Percentiles rank a stretch among this genome's conserved stretches.
Conservation (phyloP, 2,797 vertebrate genomes). For the Poecilia gillii region DNA sequence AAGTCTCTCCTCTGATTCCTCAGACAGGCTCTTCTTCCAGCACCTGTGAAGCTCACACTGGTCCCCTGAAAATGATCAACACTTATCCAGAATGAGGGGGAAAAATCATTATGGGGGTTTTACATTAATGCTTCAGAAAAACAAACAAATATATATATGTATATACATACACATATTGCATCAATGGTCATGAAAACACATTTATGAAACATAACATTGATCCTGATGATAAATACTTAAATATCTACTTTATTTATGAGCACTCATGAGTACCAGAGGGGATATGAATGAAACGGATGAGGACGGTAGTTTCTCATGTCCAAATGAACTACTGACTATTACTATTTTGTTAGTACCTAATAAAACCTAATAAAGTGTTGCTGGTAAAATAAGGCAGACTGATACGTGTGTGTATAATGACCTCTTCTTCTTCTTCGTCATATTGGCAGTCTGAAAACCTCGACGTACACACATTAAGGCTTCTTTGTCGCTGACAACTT, state of each 20-base stretch:
- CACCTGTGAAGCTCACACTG: constrained; percentile 17
- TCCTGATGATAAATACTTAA: constrained; percentile 30
- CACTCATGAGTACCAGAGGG: constrained; percentile 33
- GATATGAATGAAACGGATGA: constrained; percentile 32
- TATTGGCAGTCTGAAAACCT: constrained; percentile 55
- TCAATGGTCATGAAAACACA: neutral
- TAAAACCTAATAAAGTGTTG: constrained; percentile 29
- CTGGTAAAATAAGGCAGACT: constrained; percentile 59
- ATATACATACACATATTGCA: neutral
- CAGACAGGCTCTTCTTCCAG: constrained; percentile 17
- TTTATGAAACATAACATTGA: constrained; percentile 19
- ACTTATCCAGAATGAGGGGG: neutral
- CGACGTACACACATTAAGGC: constrained; percentile 61
- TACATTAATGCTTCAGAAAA: constrained; percentile 9
- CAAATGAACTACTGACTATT: constrained; percentile 10
- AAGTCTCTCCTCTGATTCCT: constrained; percentile 19
- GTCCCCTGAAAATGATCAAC: constrained; percentile 19
- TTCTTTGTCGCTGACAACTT: constrained; percentile 35
- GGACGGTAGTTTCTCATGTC: constrained; percentile 3
- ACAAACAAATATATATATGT: neutral
- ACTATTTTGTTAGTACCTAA: constrained; percentile 14
- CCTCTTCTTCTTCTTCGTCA: constrained; percentile 38
- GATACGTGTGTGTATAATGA: constrained; percentile 34
- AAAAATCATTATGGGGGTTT: neutral
- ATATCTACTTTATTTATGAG: constrained; percentile 8